Percentiles rank a stretch among this genome's conserved stretches.
phyloP scores from a whole-genome alignment of 1,140 invertebrate genomes.

The Zaprionus camerounensis region DNA sequence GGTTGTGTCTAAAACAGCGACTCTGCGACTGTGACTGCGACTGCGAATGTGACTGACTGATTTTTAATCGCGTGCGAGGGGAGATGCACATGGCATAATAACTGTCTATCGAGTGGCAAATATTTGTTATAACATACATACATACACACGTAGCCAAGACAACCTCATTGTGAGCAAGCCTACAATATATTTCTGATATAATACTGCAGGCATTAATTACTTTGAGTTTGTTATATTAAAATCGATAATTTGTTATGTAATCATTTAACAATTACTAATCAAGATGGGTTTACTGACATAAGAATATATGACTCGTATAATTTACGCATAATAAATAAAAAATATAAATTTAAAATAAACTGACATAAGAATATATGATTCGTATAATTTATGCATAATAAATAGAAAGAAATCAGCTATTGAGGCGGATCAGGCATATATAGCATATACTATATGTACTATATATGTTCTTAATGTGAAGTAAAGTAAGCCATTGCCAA shows the following conservation, averaged over 20 bases:
- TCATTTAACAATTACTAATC: neutral
- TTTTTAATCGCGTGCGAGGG: conserved; percentile 49
- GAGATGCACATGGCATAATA: conserved; percentile 66
- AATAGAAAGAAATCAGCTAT: no score
- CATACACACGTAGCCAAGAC: conserved; percentile 36
- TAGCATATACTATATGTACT: no score
- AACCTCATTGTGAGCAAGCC: conserved; percentile 6
- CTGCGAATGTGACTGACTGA: conserved; percentile 41
- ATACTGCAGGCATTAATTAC: neutral
- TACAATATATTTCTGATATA: neutral
- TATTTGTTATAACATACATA: conserved; percentile 65
- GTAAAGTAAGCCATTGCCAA: no score
- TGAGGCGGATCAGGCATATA: no score
- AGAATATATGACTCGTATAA: no score
- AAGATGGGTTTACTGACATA: no score
- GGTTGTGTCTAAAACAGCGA: neutral
- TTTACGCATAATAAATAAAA: no score
- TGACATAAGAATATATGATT: no score
- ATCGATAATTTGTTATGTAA: neutral
- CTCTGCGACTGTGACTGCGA: neutral
- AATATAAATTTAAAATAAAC: no score
- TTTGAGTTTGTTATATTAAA: neutral
- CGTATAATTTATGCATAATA: no score
- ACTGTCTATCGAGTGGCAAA: conserved; percentile 49
- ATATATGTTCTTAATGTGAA: no score